A percentile compares a stretch with the other conserved stretches of the same genome.
Evolutionary conservation across 2,113 vertebrate genomes (phyloP).

Genomic region (Toxotes chatareus): DNA sequence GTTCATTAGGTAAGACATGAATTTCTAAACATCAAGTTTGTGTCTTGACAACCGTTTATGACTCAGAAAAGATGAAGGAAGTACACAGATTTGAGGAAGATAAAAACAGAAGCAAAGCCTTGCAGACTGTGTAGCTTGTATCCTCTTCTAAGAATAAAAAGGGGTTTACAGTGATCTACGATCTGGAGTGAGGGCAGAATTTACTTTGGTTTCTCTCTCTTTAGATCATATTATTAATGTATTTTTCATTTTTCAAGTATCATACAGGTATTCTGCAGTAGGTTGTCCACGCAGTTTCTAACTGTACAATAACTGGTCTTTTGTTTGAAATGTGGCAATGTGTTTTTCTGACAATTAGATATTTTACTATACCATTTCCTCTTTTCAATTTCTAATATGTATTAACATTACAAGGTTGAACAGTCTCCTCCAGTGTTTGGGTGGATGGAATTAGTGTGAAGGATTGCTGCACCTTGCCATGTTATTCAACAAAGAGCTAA

Average conservation of each 20-base stretch:
- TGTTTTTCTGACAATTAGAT: background rate
- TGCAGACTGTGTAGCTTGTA: background rate
- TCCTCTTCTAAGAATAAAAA: background rate
- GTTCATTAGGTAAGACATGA: background rate
- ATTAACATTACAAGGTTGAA: background rate
- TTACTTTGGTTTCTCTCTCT: no score
- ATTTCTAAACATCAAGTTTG: background rate
- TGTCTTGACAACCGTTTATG: background rate
- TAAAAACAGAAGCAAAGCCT: constrained; percentile 21
- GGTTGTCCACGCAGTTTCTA: no score
- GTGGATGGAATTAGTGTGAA: constrained; percentile 5
- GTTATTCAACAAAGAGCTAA: constrained; percentile 46
- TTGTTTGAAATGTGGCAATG: background rate
- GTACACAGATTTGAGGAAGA: constrained; percentile 7
- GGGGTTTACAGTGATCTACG: background rate
- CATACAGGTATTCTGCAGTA: background rate
- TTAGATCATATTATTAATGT: background rate
- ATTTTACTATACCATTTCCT: background rate
- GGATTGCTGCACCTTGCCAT: constrained; percentile 16
- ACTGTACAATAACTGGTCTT: background rate
- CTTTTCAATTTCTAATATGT: background rate
- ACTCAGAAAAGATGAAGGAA: background rate
- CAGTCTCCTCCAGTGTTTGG: background rate
- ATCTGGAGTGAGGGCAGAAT: background rate
- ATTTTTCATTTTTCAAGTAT: background rate